Evolutionary conservation across 2,888 invertebrate species (phyloP).

Genomic region (Drosophila colorata): DNA sequence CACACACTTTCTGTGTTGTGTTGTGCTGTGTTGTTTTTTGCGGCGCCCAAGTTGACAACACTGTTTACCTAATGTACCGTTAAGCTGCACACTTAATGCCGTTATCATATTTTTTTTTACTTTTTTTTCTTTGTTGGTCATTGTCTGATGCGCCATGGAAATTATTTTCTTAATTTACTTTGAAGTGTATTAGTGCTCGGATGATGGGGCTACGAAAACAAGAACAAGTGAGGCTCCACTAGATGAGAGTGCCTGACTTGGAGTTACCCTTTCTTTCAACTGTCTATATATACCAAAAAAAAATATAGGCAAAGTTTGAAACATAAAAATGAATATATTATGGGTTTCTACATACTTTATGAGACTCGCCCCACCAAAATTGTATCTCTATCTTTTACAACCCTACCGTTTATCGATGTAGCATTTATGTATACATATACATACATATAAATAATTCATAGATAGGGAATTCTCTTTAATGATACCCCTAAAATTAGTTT

Average conservation of each 20-base stretch:
- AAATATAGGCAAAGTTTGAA: too few species aligned
- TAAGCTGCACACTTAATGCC: conserved; percentile 74
- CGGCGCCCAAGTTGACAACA: conserved; percentile 62
- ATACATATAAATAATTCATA: too few species aligned
- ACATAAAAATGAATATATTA: too few species aligned
- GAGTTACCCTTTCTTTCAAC: background rate
- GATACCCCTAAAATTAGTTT: too few species aligned
- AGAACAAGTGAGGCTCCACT: background rate
- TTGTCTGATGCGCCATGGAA: conserved; percentile 44
- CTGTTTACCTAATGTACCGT: conserved; percentile 79
- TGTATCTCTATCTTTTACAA: too few species aligned
- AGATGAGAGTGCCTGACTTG: background rate
- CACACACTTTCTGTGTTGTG: conserved; percentile 18
- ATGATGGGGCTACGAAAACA: background rate
- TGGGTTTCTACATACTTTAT: too few species aligned
- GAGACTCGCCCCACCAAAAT: too few species aligned
- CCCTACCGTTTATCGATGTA: too few species aligned
- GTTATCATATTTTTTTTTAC: conserved; percentile 50
- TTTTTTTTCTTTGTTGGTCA: conserved; percentile 17
- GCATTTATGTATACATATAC: too few species aligned
- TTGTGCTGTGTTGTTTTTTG: conserved; percentile 9
- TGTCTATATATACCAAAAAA: too few species aligned
- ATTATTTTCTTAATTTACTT: conserved; percentile 68
- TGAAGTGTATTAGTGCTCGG: conserved; percentile 27
- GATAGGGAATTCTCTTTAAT: too few species aligned